A percentile compares a stretch with the other conserved stretches of the same genome.
phyloP scores from a whole-genome alignment of 64 coral and sea anemone genomes.

The Acropora tenuis region DNA sequence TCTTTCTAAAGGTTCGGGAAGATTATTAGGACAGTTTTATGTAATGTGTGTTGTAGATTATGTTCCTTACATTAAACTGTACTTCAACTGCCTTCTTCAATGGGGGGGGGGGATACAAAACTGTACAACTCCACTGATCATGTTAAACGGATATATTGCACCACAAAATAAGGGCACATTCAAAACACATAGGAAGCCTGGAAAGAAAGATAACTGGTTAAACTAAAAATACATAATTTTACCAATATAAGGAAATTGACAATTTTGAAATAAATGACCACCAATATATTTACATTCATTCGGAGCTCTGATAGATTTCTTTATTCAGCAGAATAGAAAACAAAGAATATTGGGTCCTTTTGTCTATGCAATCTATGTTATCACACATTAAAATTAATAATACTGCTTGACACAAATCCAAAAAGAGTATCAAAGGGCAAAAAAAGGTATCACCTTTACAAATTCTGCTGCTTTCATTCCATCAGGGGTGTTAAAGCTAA shows the following conservation, averaged over 20 bases:
- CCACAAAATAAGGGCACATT: too few relatives aligned
- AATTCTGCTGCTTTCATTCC: conserved; percentile 76
- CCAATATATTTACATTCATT: background rate
- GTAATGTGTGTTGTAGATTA: too few relatives aligned
- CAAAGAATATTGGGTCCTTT: background rate
- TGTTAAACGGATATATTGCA: too few relatives aligned
- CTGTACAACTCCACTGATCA: too few relatives aligned
- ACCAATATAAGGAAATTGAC: too few relatives aligned
- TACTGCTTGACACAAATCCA: background rate
- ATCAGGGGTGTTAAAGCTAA: conserved; percentile 72
- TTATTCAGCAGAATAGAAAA: background rate
- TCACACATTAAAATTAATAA: background rate
- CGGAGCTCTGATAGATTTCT: background rate
- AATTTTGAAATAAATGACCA: background rate
- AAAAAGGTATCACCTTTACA: conserved; percentile 54
- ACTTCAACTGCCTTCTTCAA: background rate
- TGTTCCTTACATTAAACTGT: too few relatives aligned
- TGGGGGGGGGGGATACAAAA: background rate
- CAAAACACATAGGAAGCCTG: too few relatives aligned
- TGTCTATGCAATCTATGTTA: too few relatives aligned
- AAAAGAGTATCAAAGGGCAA: background rate
- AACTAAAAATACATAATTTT: background rate
- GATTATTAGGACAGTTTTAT: too few relatives aligned
- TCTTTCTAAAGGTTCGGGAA: too few relatives aligned
- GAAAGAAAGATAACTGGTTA: background rate